Base-by-base conservation (phyloP, 2,888 invertebrate genomes). In the Spilarctia lutea region DNA sequence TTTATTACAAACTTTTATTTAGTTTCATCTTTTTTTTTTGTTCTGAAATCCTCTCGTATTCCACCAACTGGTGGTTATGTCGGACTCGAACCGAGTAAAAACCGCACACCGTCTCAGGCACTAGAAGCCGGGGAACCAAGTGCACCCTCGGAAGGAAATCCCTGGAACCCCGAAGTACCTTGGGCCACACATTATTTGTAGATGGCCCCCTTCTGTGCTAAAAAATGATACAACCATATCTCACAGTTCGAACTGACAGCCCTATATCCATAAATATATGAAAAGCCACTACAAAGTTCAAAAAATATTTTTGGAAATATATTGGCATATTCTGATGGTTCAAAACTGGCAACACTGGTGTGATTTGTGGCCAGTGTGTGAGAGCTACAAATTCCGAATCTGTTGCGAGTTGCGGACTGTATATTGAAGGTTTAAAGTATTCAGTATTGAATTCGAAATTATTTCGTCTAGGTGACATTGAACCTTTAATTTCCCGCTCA, bases 331-430 rank as follows among this genome's bases (percentile, higher is more conserved):
- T 63, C 18, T 27, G 63, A 30, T 6, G 30, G 63, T 18, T 63
- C 27, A 63, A 63, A 18, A 63, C 30, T 63, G 30, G 30, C 30
- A 30, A 63, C 63, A 30, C 63, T 27, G 39, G 16, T 3, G 18
- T 63, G 63, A 63, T 63, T 63, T 63, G 63, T 63, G 63, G 63
- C 63, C 63, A 18, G 16, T 63, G 63, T 63, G 63, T 30, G 63
- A 16, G 27, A 1, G 30, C 18, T 63, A 63, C 18, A 30, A 63
- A 30, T 63, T 63, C 10, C 18, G 30, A 63, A 63, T 30, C 18
- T 63, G 63, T 63, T 30, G 1, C 30, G 30, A 63, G 30, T 60
- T 60, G n/a, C 60, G 27, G 27, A 11, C 60, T 11, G 60, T 63
- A 63, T 63, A 63, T 63, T 30, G 63, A 63, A 63, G 27, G 60